Conservation (phyloP, 1,140 invertebrate species). For the Trissolcus basalis region DNA sequence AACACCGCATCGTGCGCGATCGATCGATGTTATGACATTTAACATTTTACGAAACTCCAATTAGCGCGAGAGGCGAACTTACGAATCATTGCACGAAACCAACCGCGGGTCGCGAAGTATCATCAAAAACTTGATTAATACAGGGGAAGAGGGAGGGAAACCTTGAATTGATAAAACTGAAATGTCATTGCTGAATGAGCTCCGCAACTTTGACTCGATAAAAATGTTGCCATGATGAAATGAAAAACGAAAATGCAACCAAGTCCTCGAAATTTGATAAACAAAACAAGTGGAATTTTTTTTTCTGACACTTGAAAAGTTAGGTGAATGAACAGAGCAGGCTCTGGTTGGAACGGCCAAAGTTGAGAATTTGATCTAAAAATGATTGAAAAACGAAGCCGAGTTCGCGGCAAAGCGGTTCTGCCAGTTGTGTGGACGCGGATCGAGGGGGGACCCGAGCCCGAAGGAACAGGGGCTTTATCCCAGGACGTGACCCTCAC, state of each 20-base stretch:
- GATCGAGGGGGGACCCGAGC: conserved; percentile 18
- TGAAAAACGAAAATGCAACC: too few species aligned
- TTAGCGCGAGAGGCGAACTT: conserved; percentile 19
- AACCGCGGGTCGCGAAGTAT: conserved; percentile 10
- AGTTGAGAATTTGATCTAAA: too few species aligned
- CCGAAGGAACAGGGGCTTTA: conserved; percentile 59
- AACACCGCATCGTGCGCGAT: conserved; percentile 23
- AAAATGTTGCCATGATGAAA: too few species aligned
- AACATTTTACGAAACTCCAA: conserved; percentile 37
- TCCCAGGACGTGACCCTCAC: conserved; percentile 71
- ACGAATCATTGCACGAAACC: conserved; percentile 26
- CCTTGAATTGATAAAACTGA: conserved; percentile 46
- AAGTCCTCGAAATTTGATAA: too few species aligned
- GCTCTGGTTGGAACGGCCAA: too few species aligned
- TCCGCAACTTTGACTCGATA: too few species aligned
- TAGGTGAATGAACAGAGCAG: too few species aligned
- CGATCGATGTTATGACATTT: conserved; percentile 40
- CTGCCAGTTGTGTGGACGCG: conserved; percentile 42
- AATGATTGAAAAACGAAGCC: not conserved
- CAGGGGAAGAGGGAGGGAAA: too few species aligned
- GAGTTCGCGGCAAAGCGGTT: conserved; percentile 44
- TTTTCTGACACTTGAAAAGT: too few species aligned
- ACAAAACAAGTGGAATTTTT: too few species aligned
- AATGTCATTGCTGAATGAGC: conserved; percentile 28
- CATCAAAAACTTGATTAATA: conserved; percentile 20